Evolutionary conservation across 2,113 vertebrate species (phyloP).

Genomic region (Podarcis raffonei): DNA sequence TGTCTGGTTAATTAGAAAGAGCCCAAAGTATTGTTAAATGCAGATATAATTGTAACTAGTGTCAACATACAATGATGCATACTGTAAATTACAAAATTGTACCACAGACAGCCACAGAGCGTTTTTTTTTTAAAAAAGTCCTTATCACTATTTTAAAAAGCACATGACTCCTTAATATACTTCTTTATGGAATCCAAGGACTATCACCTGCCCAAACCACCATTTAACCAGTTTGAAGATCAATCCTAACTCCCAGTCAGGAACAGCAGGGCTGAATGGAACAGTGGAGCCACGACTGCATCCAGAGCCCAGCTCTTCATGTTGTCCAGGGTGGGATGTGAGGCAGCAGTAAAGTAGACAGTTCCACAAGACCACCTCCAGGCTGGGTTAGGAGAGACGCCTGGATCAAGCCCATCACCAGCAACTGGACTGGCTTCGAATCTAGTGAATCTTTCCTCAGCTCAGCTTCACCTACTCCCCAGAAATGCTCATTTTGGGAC

Average conservation of each 20-base stretch:
- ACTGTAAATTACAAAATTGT: not conserved
- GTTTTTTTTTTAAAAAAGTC: not conserved
- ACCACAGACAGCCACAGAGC: accelerated
- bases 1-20: not conserved
- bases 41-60: not conserved
- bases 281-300: no score
- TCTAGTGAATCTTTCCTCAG: no score
- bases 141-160: not conserved
- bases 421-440: no score
- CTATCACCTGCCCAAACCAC: not conserved
- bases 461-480: no score
- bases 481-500: no score
- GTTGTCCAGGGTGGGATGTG: no score
- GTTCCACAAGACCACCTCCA: not conserved
- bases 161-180: not conserved
- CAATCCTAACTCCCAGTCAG: no score
- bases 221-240: not conserved
- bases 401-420: no score
- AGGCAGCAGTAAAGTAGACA: not conserved
- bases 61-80: not conserved
- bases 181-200: not conserved
- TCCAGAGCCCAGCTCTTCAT: no score
- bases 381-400: no score
- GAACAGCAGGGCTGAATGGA: no score
- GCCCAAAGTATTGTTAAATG: not conserved